Base-by-base conservation (phyloP, 1,140 invertebrate species). In the Heliconius melpomene region DNA sequence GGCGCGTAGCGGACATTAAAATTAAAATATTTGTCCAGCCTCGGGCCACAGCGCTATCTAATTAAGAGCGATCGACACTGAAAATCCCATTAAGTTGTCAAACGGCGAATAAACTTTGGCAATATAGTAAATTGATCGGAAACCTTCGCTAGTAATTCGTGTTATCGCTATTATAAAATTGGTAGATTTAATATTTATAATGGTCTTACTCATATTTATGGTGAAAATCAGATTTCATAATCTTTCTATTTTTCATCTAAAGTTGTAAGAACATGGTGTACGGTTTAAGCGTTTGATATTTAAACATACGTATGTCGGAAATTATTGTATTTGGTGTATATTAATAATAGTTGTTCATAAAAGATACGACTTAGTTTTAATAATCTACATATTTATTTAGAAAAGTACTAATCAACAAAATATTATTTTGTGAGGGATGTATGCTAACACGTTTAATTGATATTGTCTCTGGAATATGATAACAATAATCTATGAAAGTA, bases 11-110 rank as follows among this genome's bases (percentile, higher is more conserved):
- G 79, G 81, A 82, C 85, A 85, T 90, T 88, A 86, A 87, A 88
- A 88, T 90, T 86, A 88, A 91, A 90, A 90, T 90, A 89, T 89
- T 87, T 86, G 79, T 81, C 87, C 82, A 81, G 84, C 86, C 86
- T 40, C 77, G 79, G 84, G 88, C 85, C 78, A 82, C 79, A 79
- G 76, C 79, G 79, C 87, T 88, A 86, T 92, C 87, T 89, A 91
- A 90, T 91, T 90, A 90, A 90, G 82, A 87, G 72, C 83, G 77
- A 88, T 86, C 87, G 83, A 88, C 85, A 87, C 82, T 88, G 84
- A 85, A 86, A 90, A 84, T 82, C 79, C 87, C 83, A 91, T 91
- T 90, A 91, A 89, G 87, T 88, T 89, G 87, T 90, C 89, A 89
- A 89, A 91, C 81, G 82, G 80, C 83, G 87, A 89, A 88, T 92